These are phyloP conservation scores for Dipodomys spectabilis DNA, from an alignment of 2,113 vertebrate genomes.

Conservation along the genomic window DNA sequence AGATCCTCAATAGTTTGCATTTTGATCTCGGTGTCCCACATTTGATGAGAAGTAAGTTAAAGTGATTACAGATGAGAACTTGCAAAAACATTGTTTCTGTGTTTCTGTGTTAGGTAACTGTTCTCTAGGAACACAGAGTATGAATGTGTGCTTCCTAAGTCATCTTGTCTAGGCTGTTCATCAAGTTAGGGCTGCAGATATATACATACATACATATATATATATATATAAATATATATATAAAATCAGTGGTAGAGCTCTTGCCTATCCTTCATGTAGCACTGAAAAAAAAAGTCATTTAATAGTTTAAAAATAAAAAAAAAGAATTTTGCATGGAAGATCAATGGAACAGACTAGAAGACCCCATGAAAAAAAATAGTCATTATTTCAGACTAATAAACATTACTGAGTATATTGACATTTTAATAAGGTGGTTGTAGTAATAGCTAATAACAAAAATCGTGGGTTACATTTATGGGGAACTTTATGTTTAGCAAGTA, in stretches of 20 bases:
- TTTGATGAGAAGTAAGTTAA: constrained; percentile 26
- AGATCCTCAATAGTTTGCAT: background rate
- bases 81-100: background rate
- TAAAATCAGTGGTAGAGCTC: too few species aligned
- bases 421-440: background rate
- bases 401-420: background rate
- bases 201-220: too few species aligned
- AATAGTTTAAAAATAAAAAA: too few species aligned
- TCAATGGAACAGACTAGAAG: too few species aligned
- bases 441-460: constrained; percentile 23
- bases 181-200: background rate
- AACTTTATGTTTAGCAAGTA: background rate
- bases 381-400: constrained; percentile 48
- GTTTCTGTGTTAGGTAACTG: background rate
- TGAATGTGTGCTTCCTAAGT: background rate
- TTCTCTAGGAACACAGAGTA: background rate
- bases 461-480: background rate
- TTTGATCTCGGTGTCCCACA: background rate
- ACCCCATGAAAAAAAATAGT: background rate
- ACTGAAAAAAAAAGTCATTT: background rate
- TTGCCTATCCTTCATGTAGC: background rate
- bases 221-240: too few species aligned
- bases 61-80: constrained; percentile 7
- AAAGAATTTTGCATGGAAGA: too few species aligned
- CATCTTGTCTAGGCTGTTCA: background rate